Percentiles rank a stretch among this genome's conserved stretches.
Evolutionary conservation across 2,113 vertebrate genomes (phyloP).

Genomic region (Sturnira hondurensis): DNA sequence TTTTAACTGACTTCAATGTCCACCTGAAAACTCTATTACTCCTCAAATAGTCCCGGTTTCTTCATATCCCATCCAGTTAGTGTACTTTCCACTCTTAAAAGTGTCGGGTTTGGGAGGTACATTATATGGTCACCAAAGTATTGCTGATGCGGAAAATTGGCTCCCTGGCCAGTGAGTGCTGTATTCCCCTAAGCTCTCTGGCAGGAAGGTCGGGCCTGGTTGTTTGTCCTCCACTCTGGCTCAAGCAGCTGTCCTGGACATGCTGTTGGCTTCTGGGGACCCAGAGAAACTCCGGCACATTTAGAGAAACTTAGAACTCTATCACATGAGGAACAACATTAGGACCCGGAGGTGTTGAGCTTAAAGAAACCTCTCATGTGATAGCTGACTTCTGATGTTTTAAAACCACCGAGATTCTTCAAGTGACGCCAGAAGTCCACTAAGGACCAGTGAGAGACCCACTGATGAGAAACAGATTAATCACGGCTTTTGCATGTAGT

Average conservation of each 20-base stretch:
- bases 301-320: background rate
- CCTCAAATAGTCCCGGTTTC: background rate
- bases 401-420: background rate
- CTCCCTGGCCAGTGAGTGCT: background rate
- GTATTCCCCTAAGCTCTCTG: too few relatives aligned
- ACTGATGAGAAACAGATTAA: background rate
- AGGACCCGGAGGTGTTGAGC: background rate
- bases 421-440: background rate
- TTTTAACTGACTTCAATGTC: background rate
- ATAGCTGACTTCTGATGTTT: background rate
- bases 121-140: background rate
- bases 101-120: background rate
- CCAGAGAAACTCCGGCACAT: background rate
- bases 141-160: background rate
- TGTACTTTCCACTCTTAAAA: background rate
- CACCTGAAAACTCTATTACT: background rate
- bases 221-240: fast-evolving
- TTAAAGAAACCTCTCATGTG: background rate
- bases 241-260: background rate
- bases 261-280: background rate
- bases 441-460: background rate
- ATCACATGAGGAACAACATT: background rate
- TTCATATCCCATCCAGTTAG: background rate
- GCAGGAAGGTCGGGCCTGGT: background rate
- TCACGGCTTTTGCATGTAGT: background rate